Evolutionary conservation across 37 sponge, comb jelly and placozoan genomes (phyloP).

Genomic region (Trichoplax adhaerens): DNA sequence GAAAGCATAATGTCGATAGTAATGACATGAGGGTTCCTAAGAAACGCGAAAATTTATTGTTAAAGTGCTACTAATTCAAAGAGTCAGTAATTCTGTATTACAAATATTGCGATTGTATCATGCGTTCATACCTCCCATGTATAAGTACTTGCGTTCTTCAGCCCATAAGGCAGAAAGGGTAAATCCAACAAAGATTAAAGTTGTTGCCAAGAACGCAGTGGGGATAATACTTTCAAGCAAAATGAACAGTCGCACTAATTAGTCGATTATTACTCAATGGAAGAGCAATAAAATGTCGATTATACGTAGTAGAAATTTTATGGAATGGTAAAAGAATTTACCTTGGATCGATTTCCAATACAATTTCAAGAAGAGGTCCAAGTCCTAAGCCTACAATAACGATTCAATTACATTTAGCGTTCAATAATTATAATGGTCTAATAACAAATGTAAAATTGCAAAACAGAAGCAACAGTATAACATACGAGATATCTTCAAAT

Average conservation of each 20-base stretch:
- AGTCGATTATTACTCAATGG: background rate
- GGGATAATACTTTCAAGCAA: conserved; percentile 40
- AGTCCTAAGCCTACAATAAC: conserved; percentile 13
- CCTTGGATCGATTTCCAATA: conserved; percentile 19
- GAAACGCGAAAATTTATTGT: background rate
- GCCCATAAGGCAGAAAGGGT: conserved; percentile 44
- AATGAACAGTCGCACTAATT: conserved; percentile 5
- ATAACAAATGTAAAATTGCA: too few relatives aligned
- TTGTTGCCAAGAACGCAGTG: conserved; percentile 44
- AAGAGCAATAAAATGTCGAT: background rate
- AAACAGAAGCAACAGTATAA: too few relatives aligned
- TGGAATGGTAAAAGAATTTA: background rate
- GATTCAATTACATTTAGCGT: too few relatives aligned
- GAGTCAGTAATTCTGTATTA: too few relatives aligned
- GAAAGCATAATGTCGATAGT: conserved; percentile 35
- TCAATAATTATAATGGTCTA: too few relatives aligned
- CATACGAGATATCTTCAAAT: too few relatives aligned
- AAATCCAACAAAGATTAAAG: conserved; percentile 33
- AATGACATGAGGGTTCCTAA: conserved; percentile 52
- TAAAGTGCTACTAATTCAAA: too few relatives aligned
- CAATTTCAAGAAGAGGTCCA: conserved; percentile 24
- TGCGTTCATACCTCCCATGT: conserved; percentile 55
- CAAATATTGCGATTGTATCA: too few relatives aligned
- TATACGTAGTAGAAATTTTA: background rate
- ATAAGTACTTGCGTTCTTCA: conserved; percentile 62